phyloP scores from a whole-genome alignment of 2,113 vertebrate species.

The Argyrosomus japonicus region DNA sequence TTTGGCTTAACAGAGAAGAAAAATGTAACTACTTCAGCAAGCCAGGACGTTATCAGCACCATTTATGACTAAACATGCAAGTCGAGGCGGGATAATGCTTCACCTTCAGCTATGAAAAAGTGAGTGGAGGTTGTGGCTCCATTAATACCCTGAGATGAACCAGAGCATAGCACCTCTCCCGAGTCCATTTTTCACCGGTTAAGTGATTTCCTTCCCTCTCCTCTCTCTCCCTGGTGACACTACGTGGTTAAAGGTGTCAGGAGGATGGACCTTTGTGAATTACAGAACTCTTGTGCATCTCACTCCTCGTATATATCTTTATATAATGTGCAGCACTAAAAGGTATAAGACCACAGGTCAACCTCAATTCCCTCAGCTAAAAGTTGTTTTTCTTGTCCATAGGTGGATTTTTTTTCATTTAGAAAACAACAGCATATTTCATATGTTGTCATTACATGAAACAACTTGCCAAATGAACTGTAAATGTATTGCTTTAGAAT shows the following conservation, averaged over 20 bases:
- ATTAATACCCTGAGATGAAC: conserved; percentile 70
- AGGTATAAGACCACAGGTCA: conserved; percentile 1
- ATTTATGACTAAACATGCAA: conserved; percentile 60
- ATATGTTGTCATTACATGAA: conserved; percentile 20
- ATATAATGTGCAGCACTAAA: conserved; percentile 5
- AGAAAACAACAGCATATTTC: not conserved
- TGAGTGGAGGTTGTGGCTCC: conserved; percentile 58
- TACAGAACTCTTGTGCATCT: conserved; percentile 37
- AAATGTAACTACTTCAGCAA: conserved; percentile 27
- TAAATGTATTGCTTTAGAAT: not conserved
- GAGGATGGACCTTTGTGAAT: conserved; percentile 47
- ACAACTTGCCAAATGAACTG: not conserved
- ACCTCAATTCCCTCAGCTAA: not conserved
- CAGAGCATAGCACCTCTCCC: conserved; percentile 58
- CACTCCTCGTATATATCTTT: conserved; percentile 24
- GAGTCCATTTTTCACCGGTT: conserved; percentile 67
- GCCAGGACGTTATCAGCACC: conserved; percentile 39
- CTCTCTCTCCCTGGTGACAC: conserved; percentile 45
- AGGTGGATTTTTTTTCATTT: not conserved
- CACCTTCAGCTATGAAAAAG: conserved; percentile 62
- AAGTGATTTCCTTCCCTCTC: conserved; percentile 65
- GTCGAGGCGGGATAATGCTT: conserved; percentile 52
- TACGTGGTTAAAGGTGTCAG: conserved; percentile 39
- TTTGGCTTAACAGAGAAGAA: conserved; percentile 35
- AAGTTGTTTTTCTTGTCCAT: too few species aligned